Base-by-base conservation (phyloP, 2,113 vertebrate species). In the Psilopogon haemacephalus region DNA sequence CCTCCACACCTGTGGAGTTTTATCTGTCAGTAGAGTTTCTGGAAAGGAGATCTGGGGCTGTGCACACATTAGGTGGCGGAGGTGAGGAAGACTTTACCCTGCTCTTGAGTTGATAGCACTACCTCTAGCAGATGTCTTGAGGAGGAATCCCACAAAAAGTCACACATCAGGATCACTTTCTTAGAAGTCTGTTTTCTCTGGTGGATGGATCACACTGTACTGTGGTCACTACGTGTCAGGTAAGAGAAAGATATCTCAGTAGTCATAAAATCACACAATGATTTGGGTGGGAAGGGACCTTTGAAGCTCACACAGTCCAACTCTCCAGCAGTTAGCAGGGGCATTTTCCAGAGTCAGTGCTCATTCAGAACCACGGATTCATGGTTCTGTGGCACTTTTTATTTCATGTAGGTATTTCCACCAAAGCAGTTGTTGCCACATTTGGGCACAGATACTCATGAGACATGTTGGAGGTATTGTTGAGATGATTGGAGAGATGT, bases 1-100 rank as follows among this genome's bases (percentile, higher is more conserved):
- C 15, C 54, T 52, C 14, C 0, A 0, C 2, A 19, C 20, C 40
- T 2, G 0, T 7, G 77, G 27, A 8, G 35, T 50, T 32, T 44
- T 2, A 12, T 42, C 27, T 9, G 1, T 15, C 55, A 11, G 52
- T 4, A 30, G 50, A 3, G 5, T 0, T 23, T 50, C 27, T 1
- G 0, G 12, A 21, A 68, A 23, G 59, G 33, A 50, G n/a, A 30
- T 33, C 26, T 15, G 17, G 35, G 16, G 40, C 54, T 17, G 24
- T 37, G 78, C 46, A 62, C 63, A 18, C 28, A 2, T 15, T 26
- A 3, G 40, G 30, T 26, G 3, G 2, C 4, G 3, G 30, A 33
- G 35, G 26, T 40, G 78, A 28, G 40, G 70, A 33, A 0, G 21
- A 32, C 30, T 46, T 67, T 46, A 2, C 28, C 44, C 56, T 21